These are phyloP conservation scores for Heliconius hortense DNA, from an alignment of 2,888 invertebrate species.

Conservation along the genomic window DNA sequence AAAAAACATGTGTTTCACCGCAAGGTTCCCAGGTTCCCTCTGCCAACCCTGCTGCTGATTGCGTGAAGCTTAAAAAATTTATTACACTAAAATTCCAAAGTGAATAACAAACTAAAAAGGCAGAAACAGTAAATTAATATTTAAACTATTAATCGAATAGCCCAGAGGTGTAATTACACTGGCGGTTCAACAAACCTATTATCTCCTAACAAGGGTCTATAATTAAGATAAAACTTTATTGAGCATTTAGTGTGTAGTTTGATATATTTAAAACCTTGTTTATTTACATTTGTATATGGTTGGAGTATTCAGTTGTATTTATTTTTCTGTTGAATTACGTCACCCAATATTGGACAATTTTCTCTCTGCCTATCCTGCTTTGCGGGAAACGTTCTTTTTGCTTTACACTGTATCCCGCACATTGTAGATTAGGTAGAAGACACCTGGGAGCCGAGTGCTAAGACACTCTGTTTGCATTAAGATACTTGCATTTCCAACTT, in stretches of 20 bases:
- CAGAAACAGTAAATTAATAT: neutral
- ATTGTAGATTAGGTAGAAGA: neutral
- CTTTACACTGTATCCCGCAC: neutral
- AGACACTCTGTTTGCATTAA: neutral
- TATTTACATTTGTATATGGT: neutral
- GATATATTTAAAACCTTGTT: neutral
- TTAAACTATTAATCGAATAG: neutral
- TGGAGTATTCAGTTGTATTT: neutral
- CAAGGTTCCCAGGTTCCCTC: no score
- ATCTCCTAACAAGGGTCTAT: constrained; percentile 19
- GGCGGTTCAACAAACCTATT: constrained; percentile 6
- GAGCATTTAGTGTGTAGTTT: neutral
- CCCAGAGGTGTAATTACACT: neutral
- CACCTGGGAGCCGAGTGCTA: neutral
- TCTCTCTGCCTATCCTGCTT: neutral
- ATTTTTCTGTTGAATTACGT: neutral
- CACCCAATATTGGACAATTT: neutral
- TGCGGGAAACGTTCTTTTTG: neutral
- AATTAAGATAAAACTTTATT: constrained; percentile 16
- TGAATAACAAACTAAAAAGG: neutral
- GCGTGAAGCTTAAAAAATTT: no score
- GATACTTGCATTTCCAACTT: neutral
- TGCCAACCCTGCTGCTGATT: no score
- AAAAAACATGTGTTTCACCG: no score
- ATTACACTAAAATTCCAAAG: neutral